A percentile compares a stretch with the other conserved stretches of the same genome.
These are phyloP conservation scores for Eurystomus glaucurus DNA, from an alignment of 2,797 vertebrate genomes.

Conservation along the genomic window DNA sequence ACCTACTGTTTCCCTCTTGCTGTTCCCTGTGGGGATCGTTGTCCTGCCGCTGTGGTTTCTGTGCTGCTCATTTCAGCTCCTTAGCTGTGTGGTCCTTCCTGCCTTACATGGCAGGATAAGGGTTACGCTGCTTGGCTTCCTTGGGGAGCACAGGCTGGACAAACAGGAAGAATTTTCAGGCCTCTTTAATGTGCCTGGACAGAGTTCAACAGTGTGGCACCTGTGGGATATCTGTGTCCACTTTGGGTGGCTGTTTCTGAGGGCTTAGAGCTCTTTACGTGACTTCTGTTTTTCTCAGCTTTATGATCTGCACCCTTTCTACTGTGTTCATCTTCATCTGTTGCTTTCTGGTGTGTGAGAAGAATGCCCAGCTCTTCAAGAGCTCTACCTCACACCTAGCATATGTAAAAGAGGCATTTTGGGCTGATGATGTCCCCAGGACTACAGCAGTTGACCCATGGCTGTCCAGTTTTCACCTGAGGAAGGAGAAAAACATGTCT, in stretches of 20 bases:
- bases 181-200: background rate
- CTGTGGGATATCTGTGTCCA: background rate
- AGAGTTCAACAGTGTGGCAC: background rate
- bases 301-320: background rate
- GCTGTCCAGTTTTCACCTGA: background rate
- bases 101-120: background rate
- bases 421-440: background rate
- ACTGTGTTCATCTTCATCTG: background rate
- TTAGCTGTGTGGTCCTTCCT: background rate
- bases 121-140: background rate
- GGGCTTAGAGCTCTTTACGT: background rate
- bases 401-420: background rate
- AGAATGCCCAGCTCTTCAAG: background rate
- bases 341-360: background rate
- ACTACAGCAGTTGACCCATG: background rate
- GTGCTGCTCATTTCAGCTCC: background rate
- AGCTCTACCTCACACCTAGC: background rate
- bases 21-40: background rate
- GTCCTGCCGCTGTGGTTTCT: background rate
- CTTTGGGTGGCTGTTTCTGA: background rate
- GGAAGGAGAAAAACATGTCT: background rate
- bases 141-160: background rate
- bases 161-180: background rate
- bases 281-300: background rate
- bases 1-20: background rate